Evolutionary conservation across 2,888 invertebrate species (phyloP), one percentile per base, ranked within the genome.

Genomic region (Ellobium chinense): DNA sequence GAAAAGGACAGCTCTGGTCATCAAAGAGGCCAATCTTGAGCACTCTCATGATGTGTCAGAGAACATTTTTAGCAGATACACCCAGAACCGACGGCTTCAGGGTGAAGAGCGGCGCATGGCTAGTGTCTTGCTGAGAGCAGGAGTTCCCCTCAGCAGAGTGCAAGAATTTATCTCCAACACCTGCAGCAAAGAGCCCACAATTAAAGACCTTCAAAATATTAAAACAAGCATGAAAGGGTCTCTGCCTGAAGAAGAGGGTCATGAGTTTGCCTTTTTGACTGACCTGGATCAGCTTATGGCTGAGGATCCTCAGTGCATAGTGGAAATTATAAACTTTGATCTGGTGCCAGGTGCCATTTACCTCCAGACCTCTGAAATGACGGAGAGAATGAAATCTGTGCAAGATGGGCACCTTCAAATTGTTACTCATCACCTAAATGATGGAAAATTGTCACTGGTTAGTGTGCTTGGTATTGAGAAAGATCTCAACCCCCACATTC

Each of bases 271-370:
- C 4, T 73, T 65, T 31, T 31, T 79, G 21, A 56, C 31, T 21
- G 65, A 73, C 36, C 46, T 79, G 14, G 78, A 80, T 29, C 62
- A 74, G 60, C 39, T 80, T 1, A 73, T 80, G 74, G 73, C 80
- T 29, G 74, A 80, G 60, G 72, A 80, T 56, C 68, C 68, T 14
- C 66, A 68, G 39, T 65, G 54, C 21, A 46, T 74, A 24, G 68
- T 80, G 4, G 80, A 80, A 60, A 74, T 80, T 29, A 60, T 80
- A 39, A 74, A 74, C 46, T 80, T 80, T 74, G 39, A 66, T 60
- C 54, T 56, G 37, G 60, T 68, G 12, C 80, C 80, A 14, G 39
- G 74, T 14, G 80, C 72, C 27, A 68, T 74, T 5, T 80, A 80
- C 56, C 60, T 80, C 14, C 80, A 80, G 36, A 80, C 80, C 18